Conservation (phyloP, 1,140 invertebrate genomes). For the Pogonomyrmex barbatus region DNA sequence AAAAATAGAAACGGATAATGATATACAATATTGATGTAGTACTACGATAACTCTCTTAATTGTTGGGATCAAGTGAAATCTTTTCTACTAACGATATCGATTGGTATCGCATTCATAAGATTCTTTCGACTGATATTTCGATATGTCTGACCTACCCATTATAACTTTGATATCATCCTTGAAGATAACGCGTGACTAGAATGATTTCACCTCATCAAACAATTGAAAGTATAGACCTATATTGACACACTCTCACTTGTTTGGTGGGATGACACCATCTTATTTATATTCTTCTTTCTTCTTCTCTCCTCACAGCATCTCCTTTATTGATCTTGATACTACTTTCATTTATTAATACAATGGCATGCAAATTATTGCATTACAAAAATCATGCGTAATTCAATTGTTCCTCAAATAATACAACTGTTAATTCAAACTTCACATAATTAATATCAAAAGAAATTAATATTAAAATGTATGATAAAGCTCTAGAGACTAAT, state of each 20-base stretch:
- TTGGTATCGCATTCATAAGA: conserved; percentile 52
- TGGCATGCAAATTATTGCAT: not conserved
- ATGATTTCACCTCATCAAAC: conserved; percentile 87
- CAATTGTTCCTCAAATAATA: not conserved
- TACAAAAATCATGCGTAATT: conserved; percentile 30
- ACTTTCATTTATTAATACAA: not conserved
- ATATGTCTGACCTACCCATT: conserved; percentile 67
- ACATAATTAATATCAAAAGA: not conserved
- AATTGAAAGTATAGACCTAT: conserved; percentile 87
- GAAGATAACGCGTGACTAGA: conserved; percentile 70
- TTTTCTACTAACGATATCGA: conserved; percentile 67
- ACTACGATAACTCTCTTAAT: conserved; percentile 67
- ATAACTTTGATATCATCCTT: conserved; percentile 63
- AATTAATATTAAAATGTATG: not conserved
- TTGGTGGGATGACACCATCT: conserved; percentile 86
- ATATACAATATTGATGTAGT: not conserved
- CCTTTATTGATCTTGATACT: conserved; percentile 4
- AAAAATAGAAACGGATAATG: not conserved
- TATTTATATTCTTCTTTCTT: conserved; percentile 56
- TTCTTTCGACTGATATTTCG: conserved; percentile 30
- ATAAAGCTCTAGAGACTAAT: not conserved
- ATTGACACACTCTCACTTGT: conserved; percentile 87
- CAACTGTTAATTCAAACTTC: not conserved
- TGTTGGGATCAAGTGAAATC: conserved; percentile 75
- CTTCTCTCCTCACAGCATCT: not conserved